phyloP scores from a whole-genome alignment of 2,888 invertebrate species.

The Nephrotoma flavescens region DNA sequence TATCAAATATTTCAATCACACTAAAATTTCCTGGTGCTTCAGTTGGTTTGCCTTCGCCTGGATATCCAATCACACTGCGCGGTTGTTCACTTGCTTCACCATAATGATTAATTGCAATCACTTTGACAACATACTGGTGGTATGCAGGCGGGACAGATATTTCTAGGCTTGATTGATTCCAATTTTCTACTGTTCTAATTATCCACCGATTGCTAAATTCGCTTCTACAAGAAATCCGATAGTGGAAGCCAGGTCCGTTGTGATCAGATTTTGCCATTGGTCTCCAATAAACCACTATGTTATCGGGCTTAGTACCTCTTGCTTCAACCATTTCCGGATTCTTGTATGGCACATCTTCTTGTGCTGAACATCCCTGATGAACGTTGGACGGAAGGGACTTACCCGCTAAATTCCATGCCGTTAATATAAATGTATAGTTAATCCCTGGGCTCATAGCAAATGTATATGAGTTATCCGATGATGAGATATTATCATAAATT shows the following conservation, averaged over 20 bases:
- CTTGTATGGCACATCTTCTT: slow-evolving; percentile 74
- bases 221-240: slow-evolving; percentile 73
- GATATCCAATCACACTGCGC: slow-evolving; percentile 70
- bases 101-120: slow-evolving; percentile 74
- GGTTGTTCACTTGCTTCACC: slow-evolving; percentile 75
- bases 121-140: slow-evolving; percentile 77
- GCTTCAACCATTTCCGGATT: slow-evolving; percentile 91
- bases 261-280: slow-evolving; percentile 94
- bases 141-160: slow-evolving; percentile 78
- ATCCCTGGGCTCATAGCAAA: slow-evolving; percentile 74
- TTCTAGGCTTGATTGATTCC: slow-evolving; percentile 50
- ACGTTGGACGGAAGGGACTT: slow-evolving; percentile 72
- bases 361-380: slow-evolving; percentile 72
- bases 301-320: slow-evolving; percentile 72
- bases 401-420: slow-evolving; percentile 50
- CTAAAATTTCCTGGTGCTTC: slow-evolving; percentile 74
- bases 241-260: slow-evolving; percentile 88
- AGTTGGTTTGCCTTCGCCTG: slow-evolving; percentile 80
- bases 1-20: slow-evolving; percentile 57
- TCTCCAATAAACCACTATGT: slow-evolving; percentile 90
- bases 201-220: slow-evolving; percentile 27
- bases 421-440: slow-evolving; percentile 80
- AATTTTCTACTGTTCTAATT: slow-evolving; percentile 66
- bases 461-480: slow-evolving; percentile 51
- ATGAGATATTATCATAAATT: slow-evolving; percentile 54